Percentiles rank a stretch among this genome's conserved stretches.
phyloP scores from a whole-genome alignment of 2,888 invertebrate species.

The Crioceris asparagi region DNA sequence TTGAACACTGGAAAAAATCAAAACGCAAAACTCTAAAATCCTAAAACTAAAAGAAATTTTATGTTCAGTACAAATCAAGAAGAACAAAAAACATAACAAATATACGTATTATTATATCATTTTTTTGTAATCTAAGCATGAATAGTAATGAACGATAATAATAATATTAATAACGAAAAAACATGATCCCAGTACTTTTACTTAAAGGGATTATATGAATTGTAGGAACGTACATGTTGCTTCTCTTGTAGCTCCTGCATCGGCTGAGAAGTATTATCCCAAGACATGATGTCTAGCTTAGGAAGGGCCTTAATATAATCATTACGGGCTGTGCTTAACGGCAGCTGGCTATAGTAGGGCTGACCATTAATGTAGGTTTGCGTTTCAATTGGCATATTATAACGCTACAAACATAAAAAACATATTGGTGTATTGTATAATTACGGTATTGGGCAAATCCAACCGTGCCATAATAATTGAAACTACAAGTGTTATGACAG shows the following conservation, averaged over 20 bases:
- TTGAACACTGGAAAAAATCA: too few species aligned
- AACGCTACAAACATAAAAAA: too few species aligned
- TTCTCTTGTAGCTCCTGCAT: slow-evolving; percentile 36
- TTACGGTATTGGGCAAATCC: background rate
- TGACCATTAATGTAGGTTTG: slow-evolving; percentile 31
- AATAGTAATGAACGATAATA: background rate
- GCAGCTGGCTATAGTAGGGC: slow-evolving; percentile 24
- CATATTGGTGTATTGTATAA: background rate
- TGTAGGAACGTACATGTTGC: slow-evolving; percentile 31
- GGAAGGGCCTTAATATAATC: slow-evolving; percentile 31
- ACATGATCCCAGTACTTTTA: too few species aligned
- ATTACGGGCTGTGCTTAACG: slow-evolving; percentile 25
- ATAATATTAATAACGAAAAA: too few species aligned
- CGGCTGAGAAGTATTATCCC: slow-evolving; percentile 26
- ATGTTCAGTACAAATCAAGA: too few species aligned
- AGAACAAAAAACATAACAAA: background rate
- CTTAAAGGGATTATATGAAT: background rate
- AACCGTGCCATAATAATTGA: too few species aligned
- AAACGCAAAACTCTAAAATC: too few species aligned
- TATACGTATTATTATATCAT: background rate
- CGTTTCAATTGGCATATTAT: slow-evolving; percentile 29
- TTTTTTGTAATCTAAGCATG: background rate
- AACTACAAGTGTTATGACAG: too few species aligned
- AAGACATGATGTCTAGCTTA: slow-evolving; percentile 31
- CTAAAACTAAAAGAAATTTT: too few species aligned